Evolutionary conservation across 2,888 invertebrate genomes (phyloP), one percentile per base, ranked within the genome.

Genomic region (Lagria hirta): DNA sequence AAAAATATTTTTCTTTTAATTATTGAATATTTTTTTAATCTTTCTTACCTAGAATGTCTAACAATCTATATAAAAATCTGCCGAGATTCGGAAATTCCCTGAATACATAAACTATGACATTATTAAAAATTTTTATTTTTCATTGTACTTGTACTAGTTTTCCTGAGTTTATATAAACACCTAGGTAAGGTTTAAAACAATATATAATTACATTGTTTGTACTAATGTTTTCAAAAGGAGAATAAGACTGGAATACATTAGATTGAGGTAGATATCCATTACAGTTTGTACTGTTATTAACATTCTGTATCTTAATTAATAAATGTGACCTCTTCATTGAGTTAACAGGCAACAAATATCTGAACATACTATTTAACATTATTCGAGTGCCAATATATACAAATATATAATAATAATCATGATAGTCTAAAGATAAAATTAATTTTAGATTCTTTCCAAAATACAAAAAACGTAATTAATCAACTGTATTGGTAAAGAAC

Each of bases 241-340:
- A 43, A 53, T n/a, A n/a, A n/a, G n/a, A n/a, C 48, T 53, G 49
- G 43, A 44, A 48, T 51, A 49, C 48, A 43, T 43, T 47, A 32
- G 42, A 47, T 54, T 65, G 65, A 65, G 65, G 65, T 65, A 65
- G 65, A 61, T 62, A 58, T 62, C 30, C 62, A 60, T 63, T 32
- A 43, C 43, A 36, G 20, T 61, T 65, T 62, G 60, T 61, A 63
- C 61, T 62, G 58, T 59, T 46, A 43, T 42, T 29, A 29, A 17
- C 21, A 5, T 35, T 10, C 26, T 10, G 11, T 6, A 17, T 16
- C n/a, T 14, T 24, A 20, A 8, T 28, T 22, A 38, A 10, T 28
- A 43, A 29, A 21, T 45, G 45, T 45, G 45, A 45, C 45, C 40
- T 45, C 38, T 45, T 28, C 34, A 55, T 52, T 59, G 50, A 57